Evolutionary conservation across 2,113 vertebrate species (phyloP).

Genomic region (Ammodytes dubius): DNA sequence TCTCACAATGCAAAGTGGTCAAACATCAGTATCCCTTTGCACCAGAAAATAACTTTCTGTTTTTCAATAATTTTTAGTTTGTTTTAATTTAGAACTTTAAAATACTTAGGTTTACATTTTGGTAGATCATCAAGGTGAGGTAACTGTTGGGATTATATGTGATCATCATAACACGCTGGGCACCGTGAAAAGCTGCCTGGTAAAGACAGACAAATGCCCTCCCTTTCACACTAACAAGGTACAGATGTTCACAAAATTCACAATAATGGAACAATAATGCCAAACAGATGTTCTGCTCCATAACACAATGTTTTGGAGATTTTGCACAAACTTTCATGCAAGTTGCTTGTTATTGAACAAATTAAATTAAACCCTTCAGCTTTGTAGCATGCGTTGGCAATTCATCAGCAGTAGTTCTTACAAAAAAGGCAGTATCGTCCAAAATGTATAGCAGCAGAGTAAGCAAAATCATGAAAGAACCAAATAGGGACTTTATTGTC

Average conservation of each 20-base stretch:
- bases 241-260: slow-evolving; percentile 44
- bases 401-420: background rate
- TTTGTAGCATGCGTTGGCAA: background rate
- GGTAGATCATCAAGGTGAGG: background rate
- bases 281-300: slow-evolving; percentile 32
- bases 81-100: background rate
- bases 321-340: slow-evolving; percentile 39
- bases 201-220: slow-evolving; percentile 10
- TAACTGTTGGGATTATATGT: background rate
- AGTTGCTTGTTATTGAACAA: slow-evolving; percentile 12
- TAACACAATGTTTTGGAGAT: slow-evolving; percentile 19
- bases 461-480: background rate
- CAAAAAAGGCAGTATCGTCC: background rate
- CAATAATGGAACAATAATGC: slow-evolving; percentile 5
- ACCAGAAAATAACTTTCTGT: background rate
- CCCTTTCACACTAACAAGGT: background rate
- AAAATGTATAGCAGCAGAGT: background rate
- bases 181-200: background rate
- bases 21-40: background rate
- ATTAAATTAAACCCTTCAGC: background rate
- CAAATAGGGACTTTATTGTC: background rate
- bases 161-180: slow-evolving; percentile 8
- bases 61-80: too few relatives aligned
- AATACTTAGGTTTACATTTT: background rate
- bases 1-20: background rate